Evolutionary conservation across 2,888 invertebrate species (phyloP), one percentile per base, ranked within the genome.

Genomic region (Drosophila mulleri): DNA sequence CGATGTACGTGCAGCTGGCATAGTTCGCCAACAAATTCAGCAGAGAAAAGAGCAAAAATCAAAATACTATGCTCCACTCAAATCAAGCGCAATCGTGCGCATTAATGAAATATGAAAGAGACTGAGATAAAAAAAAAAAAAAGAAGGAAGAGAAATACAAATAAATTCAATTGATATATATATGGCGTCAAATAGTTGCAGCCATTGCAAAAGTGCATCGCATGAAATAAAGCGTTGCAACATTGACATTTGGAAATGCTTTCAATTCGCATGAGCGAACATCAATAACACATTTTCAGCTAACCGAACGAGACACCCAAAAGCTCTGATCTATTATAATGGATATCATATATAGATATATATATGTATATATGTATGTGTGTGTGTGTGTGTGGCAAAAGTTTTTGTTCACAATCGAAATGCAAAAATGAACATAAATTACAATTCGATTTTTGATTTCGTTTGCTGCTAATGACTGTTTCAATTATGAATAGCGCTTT

Each of bases 221-320:
- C 42, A 32, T 37, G 9, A 41, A 66, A 73, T 71, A 67, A 75
- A 75, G 70, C 65, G 72, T 80, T 80, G 66, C 73, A 56, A 35
- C 67, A 80, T 86, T 83, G 87, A 86, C 89, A 88, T 80, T 83
- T 88, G 67, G 67, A 68, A 77, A 82, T 74, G 83, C 77, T 77
- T 79, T 85, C 75, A 72, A 70, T 85, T 64, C 73, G 67, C 85
- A 84, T 72, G 71, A 68, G 47, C 42, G 74, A 67, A 56, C 77
- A 67, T 69, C 59, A 76, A 80, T 80, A 72, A 42, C 68, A 57
- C 56, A 80, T 80, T 72, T 66, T 47, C 48, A 68, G 65, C 71
- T 64, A 77, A 72, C 64, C 59, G 39, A 67, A 35, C 42, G 44
- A 45, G 45, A 50, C 53, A 47, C 9, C 45, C 45, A 52, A 71